These are phyloP conservation scores for Hipparchia sbordonii DNA, from an alignment of 2,888 invertebrate genomes.

Conservation along the genomic window DNA sequence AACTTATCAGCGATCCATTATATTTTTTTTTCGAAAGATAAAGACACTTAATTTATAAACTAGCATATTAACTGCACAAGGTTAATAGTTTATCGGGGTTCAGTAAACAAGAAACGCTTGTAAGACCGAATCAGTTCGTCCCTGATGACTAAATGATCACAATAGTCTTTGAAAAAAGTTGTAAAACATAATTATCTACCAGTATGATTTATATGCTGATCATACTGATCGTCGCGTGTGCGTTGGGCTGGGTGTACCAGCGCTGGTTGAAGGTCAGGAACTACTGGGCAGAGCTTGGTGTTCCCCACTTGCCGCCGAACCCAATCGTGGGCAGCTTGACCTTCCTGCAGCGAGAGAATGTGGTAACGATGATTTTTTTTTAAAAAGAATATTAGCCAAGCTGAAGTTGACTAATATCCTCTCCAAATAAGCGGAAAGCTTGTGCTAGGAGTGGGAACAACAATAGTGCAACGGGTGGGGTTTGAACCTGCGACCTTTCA, in stretches of 20 bases:
- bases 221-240: neutral
- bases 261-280: slow-evolving; percentile 25
- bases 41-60: too few relatives aligned
- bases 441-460: too few relatives aligned
- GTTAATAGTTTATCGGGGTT: too few relatives aligned
- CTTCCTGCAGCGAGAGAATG: slow-evolving; percentile 11
- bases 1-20: too few relatives aligned
- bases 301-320: slow-evolving; percentile 45
- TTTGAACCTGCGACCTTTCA: too few relatives aligned
- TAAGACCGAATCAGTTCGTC: neutral
- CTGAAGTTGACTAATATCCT: too few relatives aligned
- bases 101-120: too few relatives aligned
- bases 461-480: too few relatives aligned
- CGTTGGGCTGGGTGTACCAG: neutral
- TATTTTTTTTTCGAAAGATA: too few relatives aligned
- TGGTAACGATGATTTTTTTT: neutral
- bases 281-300: slow-evolving; percentile 53
- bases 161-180: neutral
- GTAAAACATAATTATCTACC: neutral
- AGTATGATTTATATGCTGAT: neutral
- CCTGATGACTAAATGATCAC: neutral
- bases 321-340: slow-evolving; percentile 20
- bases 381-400: too few relatives aligned
- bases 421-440: too few relatives aligned
- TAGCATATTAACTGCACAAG: too few relatives aligned